Evolutionary conservation across 2,113 vertebrate species (phyloP).

Genomic region (Anseranas semipalmata): DNA sequence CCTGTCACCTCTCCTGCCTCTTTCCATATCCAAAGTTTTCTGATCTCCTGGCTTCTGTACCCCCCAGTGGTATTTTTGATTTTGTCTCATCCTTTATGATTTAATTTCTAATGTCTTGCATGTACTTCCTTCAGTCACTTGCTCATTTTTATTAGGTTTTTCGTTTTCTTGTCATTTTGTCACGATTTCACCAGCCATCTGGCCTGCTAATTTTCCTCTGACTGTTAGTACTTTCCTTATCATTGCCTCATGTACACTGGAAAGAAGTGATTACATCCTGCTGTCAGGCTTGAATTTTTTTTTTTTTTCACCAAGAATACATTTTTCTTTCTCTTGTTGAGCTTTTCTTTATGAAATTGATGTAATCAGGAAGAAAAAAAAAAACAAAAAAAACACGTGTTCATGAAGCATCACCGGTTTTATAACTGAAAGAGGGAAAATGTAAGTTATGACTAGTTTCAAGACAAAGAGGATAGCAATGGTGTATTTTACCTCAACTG

Average conservation of each 20-base stretch:
- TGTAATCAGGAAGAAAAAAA: not conserved
- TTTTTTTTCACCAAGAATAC: not conserved
- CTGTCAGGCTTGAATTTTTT: not conserved
- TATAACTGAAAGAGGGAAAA: not conserved
- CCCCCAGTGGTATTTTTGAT: not conserved
- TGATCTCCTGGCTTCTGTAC: not conserved
- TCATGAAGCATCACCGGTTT: not conserved
- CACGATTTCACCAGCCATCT: constrained; percentile 51
- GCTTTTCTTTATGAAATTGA: not conserved
- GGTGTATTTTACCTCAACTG: not conserved
- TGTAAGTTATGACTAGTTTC: not conserved
- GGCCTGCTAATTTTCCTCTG: constrained; percentile 46
- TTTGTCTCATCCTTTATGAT: not conserved
- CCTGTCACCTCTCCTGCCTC: not conserved
- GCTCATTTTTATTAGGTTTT: constrained; percentile 54
- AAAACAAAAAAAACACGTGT: not conserved
- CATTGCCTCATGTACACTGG: constrained; percentile 29
- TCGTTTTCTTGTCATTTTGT: constrained; percentile 43
- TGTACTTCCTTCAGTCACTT: constrained; percentile 26
- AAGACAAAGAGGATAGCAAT: not conserved
- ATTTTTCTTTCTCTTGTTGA: not conserved
- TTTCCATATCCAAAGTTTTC: not conserved
- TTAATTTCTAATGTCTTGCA: constrained; percentile 24
- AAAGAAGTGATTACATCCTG: constrained; percentile 43
- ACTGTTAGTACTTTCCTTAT: constrained; percentile 55